Percentiles rank a stretch among this genome's conserved stretches.
Conservation (phyloP, 2,113 vertebrate genomes). For the Azemiops feae region DNA sequence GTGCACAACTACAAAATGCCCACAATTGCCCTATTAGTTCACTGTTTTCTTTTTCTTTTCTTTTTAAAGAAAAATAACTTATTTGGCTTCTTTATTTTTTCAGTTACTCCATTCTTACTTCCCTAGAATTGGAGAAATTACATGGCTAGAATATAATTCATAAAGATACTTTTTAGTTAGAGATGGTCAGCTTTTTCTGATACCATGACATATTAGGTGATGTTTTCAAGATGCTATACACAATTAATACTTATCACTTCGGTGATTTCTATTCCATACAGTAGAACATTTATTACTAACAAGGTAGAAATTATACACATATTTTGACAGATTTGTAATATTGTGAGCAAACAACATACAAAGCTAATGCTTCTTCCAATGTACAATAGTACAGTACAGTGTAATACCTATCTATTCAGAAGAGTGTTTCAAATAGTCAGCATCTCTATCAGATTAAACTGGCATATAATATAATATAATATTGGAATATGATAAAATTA, state of each 20-base stretch:
- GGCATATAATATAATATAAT: background rate
- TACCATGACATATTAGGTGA: background rate
- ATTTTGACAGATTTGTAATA: background rate
- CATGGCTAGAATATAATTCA: background rate
- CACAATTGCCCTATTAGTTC: background rate
- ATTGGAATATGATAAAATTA: background rate
- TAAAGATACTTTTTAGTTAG: background rate
- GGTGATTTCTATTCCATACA: background rate
- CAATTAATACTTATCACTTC: background rate
- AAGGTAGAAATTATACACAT: background rate
- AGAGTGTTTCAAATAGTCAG: background rate
- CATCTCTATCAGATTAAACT: background rate
- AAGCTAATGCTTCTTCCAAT: background rate
- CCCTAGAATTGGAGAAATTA: background rate
- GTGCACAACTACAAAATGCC: conserved; percentile 17
- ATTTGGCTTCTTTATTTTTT: background rate
- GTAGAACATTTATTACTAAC: background rate
- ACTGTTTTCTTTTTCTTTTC: background rate
- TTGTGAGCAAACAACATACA: background rate
- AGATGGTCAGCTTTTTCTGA: background rate
- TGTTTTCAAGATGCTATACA: background rate
- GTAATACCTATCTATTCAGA: background rate
- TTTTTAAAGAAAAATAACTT: background rate
- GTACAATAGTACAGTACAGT: background rate
- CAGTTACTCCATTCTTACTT: background rate